These are phyloP conservation scores for Cerastis rubricosa DNA, from an alignment of 2,888 invertebrate genomes.

Conservation along the genomic window DNA sequence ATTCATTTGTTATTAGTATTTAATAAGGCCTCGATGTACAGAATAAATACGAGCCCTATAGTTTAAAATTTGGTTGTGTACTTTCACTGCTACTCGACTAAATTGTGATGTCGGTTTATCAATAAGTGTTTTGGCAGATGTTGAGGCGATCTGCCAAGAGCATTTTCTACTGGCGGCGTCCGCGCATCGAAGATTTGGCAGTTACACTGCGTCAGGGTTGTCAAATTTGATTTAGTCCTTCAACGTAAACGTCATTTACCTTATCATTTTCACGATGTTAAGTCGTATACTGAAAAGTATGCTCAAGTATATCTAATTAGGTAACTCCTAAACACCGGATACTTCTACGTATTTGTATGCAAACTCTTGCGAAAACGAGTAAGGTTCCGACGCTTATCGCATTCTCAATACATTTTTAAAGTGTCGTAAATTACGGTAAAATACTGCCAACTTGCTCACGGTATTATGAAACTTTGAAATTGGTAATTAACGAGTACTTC, in stretches of 20 bases:
- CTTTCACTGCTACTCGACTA: constrained; percentile 48
- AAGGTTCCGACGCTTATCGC: constrained; percentile 81
- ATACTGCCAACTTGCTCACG: constrained; percentile 51
- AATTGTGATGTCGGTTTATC: constrained; percentile 65
- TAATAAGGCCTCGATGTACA: constrained; percentile 11
- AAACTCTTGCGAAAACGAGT: constrained; percentile 78
- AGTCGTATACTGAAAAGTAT: constrained; percentile 5
- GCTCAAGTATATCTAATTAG: constrained; percentile 50
- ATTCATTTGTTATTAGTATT: constrained; percentile 40
- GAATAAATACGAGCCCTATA: not conserved
- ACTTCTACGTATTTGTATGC: constrained; percentile 63
- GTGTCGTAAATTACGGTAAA: constrained; percentile 69
- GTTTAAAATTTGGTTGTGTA: not conserved
- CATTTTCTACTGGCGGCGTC: constrained; percentile 53
- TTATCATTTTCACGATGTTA: not conserved
- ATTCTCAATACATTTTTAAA: constrained; percentile 77
- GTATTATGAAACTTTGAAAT: constrained; percentile 31
- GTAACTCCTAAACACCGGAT: constrained; percentile 63
- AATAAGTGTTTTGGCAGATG: constrained; percentile 70
- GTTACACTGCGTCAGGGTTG: constrained; percentile 36
- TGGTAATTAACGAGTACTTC: constrained; percentile 34
- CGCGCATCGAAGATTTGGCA: constrained; percentile 54
- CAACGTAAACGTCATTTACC: too few species aligned
- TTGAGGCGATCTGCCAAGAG: constrained; percentile 60
- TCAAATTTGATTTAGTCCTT: constrained; percentile 20